phyloP scores from a whole-genome alignment of 2,113 vertebrate genomes.

The Calyptommatus sinebrachiatus region DNA sequence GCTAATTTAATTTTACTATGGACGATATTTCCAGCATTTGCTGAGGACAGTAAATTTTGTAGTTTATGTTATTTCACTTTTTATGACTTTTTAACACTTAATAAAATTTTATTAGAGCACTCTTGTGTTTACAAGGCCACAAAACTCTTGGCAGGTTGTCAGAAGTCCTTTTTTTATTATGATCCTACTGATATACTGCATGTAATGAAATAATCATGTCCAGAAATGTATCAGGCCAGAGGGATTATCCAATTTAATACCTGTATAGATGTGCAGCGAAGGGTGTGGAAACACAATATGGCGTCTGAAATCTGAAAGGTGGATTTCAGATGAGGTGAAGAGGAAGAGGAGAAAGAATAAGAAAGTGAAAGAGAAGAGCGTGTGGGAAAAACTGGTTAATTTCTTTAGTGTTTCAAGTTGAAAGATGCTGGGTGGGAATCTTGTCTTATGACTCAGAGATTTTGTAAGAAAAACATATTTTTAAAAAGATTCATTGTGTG shows the following conservation, averaged over 20 bases:
- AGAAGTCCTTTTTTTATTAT: slow-evolving; percentile 82
- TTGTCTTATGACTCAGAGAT: slow-evolving; percentile 61
- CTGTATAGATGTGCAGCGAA: slow-evolving; percentile 80
- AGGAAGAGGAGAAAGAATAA: slow-evolving; percentile 10
- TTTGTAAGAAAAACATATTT: slow-evolving; percentile 61
- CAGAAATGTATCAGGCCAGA: slow-evolving; percentile 86
- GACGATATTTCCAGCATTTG: slow-evolving; percentile 85
- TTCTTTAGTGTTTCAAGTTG: slow-evolving; percentile 58
- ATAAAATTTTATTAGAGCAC: slow-evolving; percentile 98
- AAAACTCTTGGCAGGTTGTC: slow-evolving; percentile 91
- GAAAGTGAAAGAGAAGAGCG: not conserved
- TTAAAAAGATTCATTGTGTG: slow-evolving; percentile 55
- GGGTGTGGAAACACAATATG: slow-evolving; percentile 66
- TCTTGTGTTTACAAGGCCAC: slow-evolving; percentile 99
- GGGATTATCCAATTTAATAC: slow-evolving; percentile 86
- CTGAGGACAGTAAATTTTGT: slow-evolving; percentile 90
- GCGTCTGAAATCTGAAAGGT: slow-evolving; percentile 56
- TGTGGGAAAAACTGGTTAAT: slow-evolving; percentile 46
- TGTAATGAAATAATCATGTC: slow-evolving; percentile 88
- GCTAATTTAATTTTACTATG: slow-evolving; percentile 85
- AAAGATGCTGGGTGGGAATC: slow-evolving; percentile 46
- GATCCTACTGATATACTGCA: slow-evolving; percentile 87
- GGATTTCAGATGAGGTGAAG: not conserved
- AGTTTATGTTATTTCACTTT: slow-evolving; percentile 89
- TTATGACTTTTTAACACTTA: slow-evolving; percentile 97